Evolutionary conservation across 2,113 vertebrate species (phyloP), one percentile per base, ranked within the genome.

Genomic region (Hippolais icterina): DNA sequence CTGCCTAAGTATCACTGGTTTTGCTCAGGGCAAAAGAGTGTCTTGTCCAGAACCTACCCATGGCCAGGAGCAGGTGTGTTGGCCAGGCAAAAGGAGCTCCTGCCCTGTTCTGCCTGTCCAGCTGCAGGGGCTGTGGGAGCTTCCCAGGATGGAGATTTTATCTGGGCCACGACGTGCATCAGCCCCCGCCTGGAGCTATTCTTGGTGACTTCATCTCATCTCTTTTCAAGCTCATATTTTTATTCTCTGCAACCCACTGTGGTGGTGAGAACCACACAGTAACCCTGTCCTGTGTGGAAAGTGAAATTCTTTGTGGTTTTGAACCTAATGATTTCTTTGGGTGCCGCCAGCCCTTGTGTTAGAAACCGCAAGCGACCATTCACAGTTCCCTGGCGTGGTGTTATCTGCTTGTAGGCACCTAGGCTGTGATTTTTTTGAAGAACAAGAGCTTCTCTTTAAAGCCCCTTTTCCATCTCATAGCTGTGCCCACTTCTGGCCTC

Each of bases 181-280:
- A 95, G 87, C 84, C 95, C 87, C 92, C 46, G 49, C 85, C 92
- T 85, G 53, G 10, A 95, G 95, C 90, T 91, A 93, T 96, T 93
- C 87, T 91, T 54, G 87, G 75, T 94, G 94, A 91, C 88, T 88
- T 90, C 74, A 84, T 88, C 91, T 96, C 76, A 31, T 84, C 74
- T 87, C 93, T 91, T 87, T 82, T 84, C 78, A 70, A 79, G 77
- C 61, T 94, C 21, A 1, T 65, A 59, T 89, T 94, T 95, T 95
- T 91, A 89, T 87, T 84, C 87, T 84, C 47, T 75, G 65, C 84
- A 91, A 59, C 69, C 56, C 27, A 0, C 92, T 66, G 87, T 46
- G 25, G 60, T 74, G 90, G 35, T 89, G 72, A 89, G 77, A 93
- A 74, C 52, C 42, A 27, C 63, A 66, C 14, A 16, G 47, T 87